These are phyloP conservation scores for Arrhopalites spinosus DNA, from an alignment of 2,888 invertebrate species.

Conservation along the genomic window DNA sequence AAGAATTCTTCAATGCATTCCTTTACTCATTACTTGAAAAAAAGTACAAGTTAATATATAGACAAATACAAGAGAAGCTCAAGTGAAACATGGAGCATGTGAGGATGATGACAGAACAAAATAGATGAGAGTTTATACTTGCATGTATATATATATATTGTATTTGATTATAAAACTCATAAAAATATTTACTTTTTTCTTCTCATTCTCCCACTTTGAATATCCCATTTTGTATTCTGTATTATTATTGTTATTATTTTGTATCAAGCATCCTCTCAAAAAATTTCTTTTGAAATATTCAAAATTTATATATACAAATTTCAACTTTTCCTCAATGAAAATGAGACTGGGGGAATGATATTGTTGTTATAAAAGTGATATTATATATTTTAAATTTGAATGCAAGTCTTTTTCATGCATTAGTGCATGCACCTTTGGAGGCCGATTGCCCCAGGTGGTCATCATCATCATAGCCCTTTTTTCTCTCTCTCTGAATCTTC, in stretches of 20 bases:
- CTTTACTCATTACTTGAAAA: too few relatives aligned
- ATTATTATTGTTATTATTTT: too few relatives aligned
- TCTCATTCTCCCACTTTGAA: too few relatives aligned
- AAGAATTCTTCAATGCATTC: too few relatives aligned
- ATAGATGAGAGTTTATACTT: neutral
- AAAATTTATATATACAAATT: too few relatives aligned
- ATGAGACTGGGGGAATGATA: slow-evolving; percentile 13
- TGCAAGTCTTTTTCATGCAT: slow-evolving; percentile 20
- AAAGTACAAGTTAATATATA: too few relatives aligned
- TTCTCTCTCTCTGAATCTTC: neutral
- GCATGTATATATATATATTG: neutral
- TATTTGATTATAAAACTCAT: too few relatives aligned
- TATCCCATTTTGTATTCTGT: too few relatives aligned
- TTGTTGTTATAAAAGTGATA: too few relatives aligned
- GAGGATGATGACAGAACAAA: neutral
- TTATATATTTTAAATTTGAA: neutral
- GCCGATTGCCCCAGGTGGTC: slow-evolving; percentile 28
- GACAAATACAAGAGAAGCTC: neutral
- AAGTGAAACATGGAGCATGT: neutral
- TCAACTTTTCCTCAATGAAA: too few relatives aligned
- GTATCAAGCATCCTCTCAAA: too few relatives aligned
- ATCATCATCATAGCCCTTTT: neutral
- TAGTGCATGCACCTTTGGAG: slow-evolving; percentile 25
- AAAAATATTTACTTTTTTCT: slow-evolving; percentile 13
- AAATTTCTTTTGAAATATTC: too few relatives aligned